These are phyloP conservation scores for Drosophila eohydei DNA, from an alignment of 2,888 invertebrate species.

Conservation along the genomic window DNA sequence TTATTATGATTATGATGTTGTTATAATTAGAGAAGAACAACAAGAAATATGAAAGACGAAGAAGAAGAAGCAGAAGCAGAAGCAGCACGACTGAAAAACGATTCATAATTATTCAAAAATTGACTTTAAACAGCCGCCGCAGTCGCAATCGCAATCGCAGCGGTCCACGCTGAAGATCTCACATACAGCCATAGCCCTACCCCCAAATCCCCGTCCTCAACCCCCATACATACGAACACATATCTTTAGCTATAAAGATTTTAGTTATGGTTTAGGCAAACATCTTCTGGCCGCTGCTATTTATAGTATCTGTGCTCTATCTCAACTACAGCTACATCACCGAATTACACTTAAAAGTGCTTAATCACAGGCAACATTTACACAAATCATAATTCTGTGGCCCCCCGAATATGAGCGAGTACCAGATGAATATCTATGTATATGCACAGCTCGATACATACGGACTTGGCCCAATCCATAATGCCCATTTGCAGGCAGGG, in stretches of 20 bases:
- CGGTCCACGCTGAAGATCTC: slow-evolving; percentile 11
- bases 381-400: slow-evolving; percentile 73
- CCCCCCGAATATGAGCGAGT: slow-evolving; percentile 2
- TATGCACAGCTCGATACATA: slow-evolving; percentile 10
- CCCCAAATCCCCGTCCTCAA: too few species aligned
- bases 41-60: slow-evolving; percentile 11
- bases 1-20: slow-evolving; percentile 75
- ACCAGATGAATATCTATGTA: slow-evolving; percentile 5
- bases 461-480: slow-evolving; percentile 28
- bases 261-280: slow-evolving; percentile 81
- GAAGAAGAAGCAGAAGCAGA: not conserved
- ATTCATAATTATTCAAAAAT: slow-evolving; percentile 81
- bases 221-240: slow-evolving; percentile 12
- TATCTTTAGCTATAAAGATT: slow-evolving; percentile 72
- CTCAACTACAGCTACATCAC: slow-evolving; percentile 37
- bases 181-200: not conserved
- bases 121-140: slow-evolving; percentile 72
- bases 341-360: slow-evolving; percentile 78
- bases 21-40: slow-evolving; percentile 77
- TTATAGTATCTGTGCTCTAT: slow-evolving; percentile 56
- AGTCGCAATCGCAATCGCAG: slow-evolving; percentile 24
- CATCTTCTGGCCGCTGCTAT: slow-evolving; percentile 65
- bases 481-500: slow-evolving; percentile 40
- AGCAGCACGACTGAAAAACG: slow-evolving; percentile 60
- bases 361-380: slow-evolving; percentile 74